A percentile compares a stretch with the other conserved stretches of the same genome.
These are phyloP conservation scores for Dipodomys spectabilis DNA, from an alignment of 2,113 vertebrate genomes.

Conservation along the genomic window DNA sequence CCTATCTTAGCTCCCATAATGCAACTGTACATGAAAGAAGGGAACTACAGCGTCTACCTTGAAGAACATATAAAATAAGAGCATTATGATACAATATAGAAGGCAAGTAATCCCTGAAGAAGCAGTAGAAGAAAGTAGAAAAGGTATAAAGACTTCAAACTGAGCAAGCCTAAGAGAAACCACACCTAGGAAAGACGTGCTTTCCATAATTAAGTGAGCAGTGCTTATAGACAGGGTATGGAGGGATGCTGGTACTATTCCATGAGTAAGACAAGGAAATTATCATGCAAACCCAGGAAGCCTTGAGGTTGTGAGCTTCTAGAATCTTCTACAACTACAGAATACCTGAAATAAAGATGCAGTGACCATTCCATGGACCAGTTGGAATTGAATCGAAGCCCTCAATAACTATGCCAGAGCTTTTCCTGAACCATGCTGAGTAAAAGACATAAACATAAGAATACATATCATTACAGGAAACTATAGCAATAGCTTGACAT, in stretches of 20 bases:
- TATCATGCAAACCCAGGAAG: not conserved
- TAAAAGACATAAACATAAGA: not conserved
- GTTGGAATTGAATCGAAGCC: not conserved
- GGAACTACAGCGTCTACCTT: not conserved
- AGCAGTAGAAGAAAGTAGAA: not conserved
- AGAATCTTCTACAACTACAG: not conserved
- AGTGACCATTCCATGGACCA: not conserved
- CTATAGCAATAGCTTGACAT: not conserved
- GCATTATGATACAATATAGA: not conserved
- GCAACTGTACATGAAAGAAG: not conserved
- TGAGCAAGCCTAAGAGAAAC: not conserved
- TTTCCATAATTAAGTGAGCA: not conserved
- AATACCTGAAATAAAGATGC: not conserved
- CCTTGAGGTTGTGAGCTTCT: not conserved
- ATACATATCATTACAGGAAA: conserved; percentile 7
- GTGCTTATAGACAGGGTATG: too few species aligned
- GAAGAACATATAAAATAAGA: not conserved
- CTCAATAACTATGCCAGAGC: not conserved
- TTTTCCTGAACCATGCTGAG: not conserved
- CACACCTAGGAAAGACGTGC: not conserved
- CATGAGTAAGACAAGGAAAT: not conserved
- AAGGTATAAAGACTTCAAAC: not conserved
- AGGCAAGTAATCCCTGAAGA: not conserved
- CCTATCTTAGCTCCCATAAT: not conserved
- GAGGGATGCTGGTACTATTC: not conserved